Evolutionary conservation across 2,888 invertebrate genomes (phyloP), one percentile per base, ranked within the genome.

Genomic region (Chrysotoxum bicinctum): DNA sequence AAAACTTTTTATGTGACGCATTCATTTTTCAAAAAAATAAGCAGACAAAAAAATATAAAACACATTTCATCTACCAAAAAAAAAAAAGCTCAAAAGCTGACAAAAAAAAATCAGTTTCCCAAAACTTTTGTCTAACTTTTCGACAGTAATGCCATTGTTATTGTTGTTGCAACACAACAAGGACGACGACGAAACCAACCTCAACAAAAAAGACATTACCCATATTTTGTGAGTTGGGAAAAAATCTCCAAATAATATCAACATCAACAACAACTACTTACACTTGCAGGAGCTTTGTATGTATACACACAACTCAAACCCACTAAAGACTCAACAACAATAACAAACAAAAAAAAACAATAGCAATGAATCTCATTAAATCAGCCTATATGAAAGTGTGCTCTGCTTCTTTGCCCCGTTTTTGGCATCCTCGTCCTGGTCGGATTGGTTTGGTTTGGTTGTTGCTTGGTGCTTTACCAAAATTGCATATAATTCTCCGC

Each of bases 401-500:
- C 58, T 40, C 52, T 52, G 40, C 62, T 60, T 30, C 73, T 62
- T 62, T 37, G 50, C 8, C 26, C 26, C 9, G 7, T 32, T 48
- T 48, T 66, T 66, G 50, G 66, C 50, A 48, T 69, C 14, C 19
- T 23, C 1, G 3, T 23, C 45, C 37, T 9, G 40, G 43, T 7
- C 30, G 32, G 35, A 12, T 35, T 21, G 21, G 58, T 16, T 56
- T 30, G n/a, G 30, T 23, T 45, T 3, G 45, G 30, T 2, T 52
- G 32, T 50, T n/a, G 19, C 2, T 45, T 30, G 12, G 8, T 69
- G 19, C 52, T 66, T 45, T 35, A 54, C 68, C 73, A 68, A 60
- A 81, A 85, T 54, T 81, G 81, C 85, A 85, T 77, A 80, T 85
- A 85, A 85, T 81, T 85, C 81, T 85, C 85, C 62, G 85, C 85